phyloP scores from a whole-genome alignment of 2,797 vertebrate species.

The Myioborus miniatus region DNA sequence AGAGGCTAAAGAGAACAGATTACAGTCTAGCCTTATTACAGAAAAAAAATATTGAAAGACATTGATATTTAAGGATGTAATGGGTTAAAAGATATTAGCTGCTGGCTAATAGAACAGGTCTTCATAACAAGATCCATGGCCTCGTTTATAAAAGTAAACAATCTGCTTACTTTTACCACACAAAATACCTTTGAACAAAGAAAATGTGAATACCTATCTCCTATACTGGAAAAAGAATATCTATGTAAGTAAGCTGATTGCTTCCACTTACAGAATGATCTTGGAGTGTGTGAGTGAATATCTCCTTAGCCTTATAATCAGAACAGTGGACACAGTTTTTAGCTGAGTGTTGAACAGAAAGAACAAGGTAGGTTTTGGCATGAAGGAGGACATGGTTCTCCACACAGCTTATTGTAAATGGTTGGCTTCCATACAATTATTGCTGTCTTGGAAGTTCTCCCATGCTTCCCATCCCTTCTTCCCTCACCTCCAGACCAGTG shows the following conservation, averaged over 20 bases:
- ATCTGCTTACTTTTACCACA: neutral
- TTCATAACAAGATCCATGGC: neutral
- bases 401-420: neutral
- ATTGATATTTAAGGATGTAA: neutral
- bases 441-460: neutral
- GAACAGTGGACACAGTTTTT: neutral
- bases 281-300: neutral
- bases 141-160: neutral
- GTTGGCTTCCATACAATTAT: neutral
- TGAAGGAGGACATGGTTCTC: neutral
- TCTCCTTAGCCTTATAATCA: neutral
- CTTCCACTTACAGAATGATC: neutral
- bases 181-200: neutral
- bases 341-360: neutral
- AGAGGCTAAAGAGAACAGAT: neutral
- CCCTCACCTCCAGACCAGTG: neutral
- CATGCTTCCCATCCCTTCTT: rapidly evolving
- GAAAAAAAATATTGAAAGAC: neutral
- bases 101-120: neutral
- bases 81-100: neutral
- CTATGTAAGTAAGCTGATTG: neutral
- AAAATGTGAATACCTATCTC: neutral
- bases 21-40: neutral
- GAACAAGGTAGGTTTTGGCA: neutral
- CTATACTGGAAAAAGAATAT: neutral